Conservation (phyloP, 2,113 vertebrate species). For the Passer montanus region DNA sequence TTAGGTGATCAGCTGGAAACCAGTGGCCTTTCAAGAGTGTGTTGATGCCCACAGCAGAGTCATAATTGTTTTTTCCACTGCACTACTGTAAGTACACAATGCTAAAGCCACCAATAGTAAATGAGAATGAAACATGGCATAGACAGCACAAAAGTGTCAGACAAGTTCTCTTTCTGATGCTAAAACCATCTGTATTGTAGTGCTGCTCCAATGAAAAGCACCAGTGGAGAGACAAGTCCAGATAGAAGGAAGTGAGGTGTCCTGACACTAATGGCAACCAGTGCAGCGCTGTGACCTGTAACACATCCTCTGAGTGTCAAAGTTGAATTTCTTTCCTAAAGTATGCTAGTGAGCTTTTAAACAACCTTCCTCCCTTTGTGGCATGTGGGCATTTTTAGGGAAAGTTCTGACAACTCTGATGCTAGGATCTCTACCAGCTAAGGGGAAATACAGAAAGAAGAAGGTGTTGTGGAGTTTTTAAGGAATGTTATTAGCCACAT, state of each 20-base stretch:
- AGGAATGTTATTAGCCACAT: not conserved
- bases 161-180: not conserved
- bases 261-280: not conserved
- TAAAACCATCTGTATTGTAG: not conserved
- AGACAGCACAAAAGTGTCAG: not conserved
- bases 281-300: not conserved
- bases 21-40: not conserved
- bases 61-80: not conserved
- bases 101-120: not conserved
- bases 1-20: not conserved
- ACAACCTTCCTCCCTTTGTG: not conserved
- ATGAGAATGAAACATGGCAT: not conserved
- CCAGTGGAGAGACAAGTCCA: not conserved
- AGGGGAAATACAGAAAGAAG: not conserved
- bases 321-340: not conserved
- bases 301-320: not conserved
- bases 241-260: not conserved
- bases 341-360: not conserved
- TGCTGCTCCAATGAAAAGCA: not conserved
- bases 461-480: not conserved
- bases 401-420: not conserved
- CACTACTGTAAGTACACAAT: not conserved
- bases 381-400: rapidly evolving
- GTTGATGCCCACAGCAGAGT: not conserved
- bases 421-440: not conserved